These are phyloP conservation scores for Lasioglossum malachurum DNA, from an alignment of 2,888 invertebrate genomes.

Conservation along the genomic window DNA sequence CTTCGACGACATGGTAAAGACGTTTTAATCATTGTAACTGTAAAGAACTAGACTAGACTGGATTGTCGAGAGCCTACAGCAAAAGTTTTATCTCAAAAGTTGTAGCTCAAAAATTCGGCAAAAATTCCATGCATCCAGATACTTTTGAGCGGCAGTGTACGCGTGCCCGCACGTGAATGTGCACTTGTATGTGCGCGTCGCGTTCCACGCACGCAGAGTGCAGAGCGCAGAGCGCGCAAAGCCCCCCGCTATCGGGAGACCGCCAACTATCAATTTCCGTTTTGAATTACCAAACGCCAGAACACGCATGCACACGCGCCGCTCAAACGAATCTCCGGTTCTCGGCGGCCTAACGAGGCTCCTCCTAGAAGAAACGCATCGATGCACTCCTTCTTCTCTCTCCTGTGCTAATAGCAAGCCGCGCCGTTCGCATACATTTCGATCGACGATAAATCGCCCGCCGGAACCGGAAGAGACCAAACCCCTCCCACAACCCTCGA, in stretches of 20 bases:
- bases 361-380: conserved; percentile 63
- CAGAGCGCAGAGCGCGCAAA: neutral
- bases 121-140: neutral
- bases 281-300: conserved; percentile 80
- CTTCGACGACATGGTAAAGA: too few species aligned
- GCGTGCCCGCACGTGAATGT: neutral
- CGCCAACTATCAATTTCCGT: conserved; percentile 83
- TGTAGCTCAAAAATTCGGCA: neutral
- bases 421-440: conserved; percentile 11
- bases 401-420: conserved; percentile 40
- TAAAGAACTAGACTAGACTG: too few species aligned
- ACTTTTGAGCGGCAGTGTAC: neutral
- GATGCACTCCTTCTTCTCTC: conserved; percentile 32
- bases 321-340: conserved; percentile 78
- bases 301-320: conserved; percentile 73
- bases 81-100: too few species aligned
- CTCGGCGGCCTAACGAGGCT: conserved; percentile 54
- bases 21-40: too few species aligned
- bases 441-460: conserved; percentile 18
- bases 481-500: neutral
- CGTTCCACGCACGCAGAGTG: conserved; percentile 52
- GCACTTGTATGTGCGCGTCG: conserved; percentile 9
- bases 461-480: neutral
- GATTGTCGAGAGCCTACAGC: too few species aligned
- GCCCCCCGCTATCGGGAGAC: conserved; percentile 64